Percentiles rank a stretch among this genome's conserved stretches.
phyloP scores from a whole-genome alignment of 1,140 invertebrate genomes.

The Trichonephila inaurata region DNA sequence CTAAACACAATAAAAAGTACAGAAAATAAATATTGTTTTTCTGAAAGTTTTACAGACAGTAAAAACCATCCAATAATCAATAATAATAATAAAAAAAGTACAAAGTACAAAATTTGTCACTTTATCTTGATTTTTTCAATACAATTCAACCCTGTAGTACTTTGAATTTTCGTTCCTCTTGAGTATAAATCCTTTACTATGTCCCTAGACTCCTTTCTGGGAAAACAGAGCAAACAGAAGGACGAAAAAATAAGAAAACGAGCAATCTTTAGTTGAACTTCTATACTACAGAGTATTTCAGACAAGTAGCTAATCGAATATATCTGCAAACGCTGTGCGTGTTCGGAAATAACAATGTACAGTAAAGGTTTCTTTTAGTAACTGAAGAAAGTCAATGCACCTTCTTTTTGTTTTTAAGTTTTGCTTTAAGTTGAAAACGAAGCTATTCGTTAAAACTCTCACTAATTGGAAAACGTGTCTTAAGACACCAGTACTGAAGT shows the following conservation, averaged over 20 bases:
- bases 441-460: no score
- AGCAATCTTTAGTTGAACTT: not conserved
- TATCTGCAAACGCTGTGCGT: not conserved
- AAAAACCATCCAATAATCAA: no score
- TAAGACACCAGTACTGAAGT: no score
- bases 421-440: not conserved
- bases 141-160: not conserved
- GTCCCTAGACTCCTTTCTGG: not conserved
- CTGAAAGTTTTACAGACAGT: no score
- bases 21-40: no score
- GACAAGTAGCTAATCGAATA: conserved; percentile 15
- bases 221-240: not conserved
- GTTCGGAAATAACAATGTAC: not conserved
- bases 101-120: not conserved
- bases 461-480: no score
- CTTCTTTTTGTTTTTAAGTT: not conserved
- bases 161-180: not conserved
- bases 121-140: not conserved
- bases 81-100: no score
- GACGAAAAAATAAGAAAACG: not conserved
- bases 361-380: not conserved
- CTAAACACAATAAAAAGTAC: no score
- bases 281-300: not conserved
- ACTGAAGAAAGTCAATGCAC: not conserved
- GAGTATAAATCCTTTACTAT: not conserved